phyloP scores from a whole-genome alignment of 1,140 invertebrate genomes.

The Arion vulgaris region DNA sequence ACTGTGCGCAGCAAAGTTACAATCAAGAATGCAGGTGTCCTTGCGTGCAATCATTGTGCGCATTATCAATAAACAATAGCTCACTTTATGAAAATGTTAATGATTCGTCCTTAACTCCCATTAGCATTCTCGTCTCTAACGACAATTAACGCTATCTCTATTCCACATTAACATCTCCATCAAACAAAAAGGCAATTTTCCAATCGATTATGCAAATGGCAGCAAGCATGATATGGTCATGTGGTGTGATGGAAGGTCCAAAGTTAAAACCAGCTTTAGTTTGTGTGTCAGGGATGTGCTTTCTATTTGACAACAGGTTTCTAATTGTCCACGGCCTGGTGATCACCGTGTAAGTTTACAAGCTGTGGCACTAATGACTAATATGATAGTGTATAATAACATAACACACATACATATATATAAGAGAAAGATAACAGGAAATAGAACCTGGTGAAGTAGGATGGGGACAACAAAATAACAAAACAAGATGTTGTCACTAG shows the following conservation, averaged over 20 bases:
- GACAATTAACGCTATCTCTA: not conserved
- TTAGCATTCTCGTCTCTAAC: not conserved
- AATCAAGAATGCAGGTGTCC: not conserved
- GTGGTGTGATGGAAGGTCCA: too few species aligned
- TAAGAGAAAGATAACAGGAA: too few species aligned
- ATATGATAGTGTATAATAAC: too few species aligned
- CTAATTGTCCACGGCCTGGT: too few species aligned
- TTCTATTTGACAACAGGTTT: too few species aligned
- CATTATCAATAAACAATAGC: not conserved
- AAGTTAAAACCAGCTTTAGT: not conserved
- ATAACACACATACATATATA: too few species aligned
- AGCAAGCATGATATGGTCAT: not conserved
- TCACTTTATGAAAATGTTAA: not conserved
- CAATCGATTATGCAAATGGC: not conserved
- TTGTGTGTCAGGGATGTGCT: not conserved
- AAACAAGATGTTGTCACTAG: too few species aligned
- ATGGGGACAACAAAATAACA: too few species aligned
- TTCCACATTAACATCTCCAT: not conserved
- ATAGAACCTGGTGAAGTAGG: too few species aligned
- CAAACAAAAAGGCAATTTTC: not conserved
- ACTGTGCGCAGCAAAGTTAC: too few species aligned
- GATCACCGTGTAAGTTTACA: too few species aligned
- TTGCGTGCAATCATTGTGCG: not conserved
- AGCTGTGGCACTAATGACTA: too few species aligned
- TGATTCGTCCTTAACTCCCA: not conserved